Evolutionary conservation across 2,113 vertebrate genomes (phyloP).

Genomic region (Alexandromys fortis): DNA sequence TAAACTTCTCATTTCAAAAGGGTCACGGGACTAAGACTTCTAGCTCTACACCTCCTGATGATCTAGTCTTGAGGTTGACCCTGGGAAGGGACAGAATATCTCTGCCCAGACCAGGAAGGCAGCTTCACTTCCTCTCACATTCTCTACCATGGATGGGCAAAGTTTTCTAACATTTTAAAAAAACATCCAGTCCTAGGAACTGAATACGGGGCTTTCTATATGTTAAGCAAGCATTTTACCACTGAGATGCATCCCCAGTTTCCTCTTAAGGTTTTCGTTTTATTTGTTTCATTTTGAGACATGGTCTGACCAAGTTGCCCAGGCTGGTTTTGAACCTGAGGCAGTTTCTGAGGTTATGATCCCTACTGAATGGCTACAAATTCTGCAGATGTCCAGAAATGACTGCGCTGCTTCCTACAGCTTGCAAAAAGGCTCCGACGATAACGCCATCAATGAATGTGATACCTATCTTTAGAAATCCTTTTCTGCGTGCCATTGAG

Average conservation of each 20-base stretch:
- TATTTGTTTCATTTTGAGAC: not conserved
- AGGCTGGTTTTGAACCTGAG: not conserved
- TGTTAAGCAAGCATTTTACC: not conserved
- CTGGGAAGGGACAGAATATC: not conserved
- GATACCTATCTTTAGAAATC: not conserved
- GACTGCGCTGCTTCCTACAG: not conserved
- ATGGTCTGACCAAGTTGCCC: not conserved
- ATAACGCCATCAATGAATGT: conserved; percentile 28
- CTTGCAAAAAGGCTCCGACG: not conserved
- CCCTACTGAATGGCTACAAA: not conserved
- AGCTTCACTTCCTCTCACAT: not conserved
- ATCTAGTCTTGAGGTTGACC: not conserved
- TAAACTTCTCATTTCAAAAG: not conserved
- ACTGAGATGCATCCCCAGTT: not conserved
- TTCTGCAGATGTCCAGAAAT: conserved; percentile 30
- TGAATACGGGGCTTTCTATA: not conserved
- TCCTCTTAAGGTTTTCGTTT: not conserved
- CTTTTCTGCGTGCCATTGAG: not conserved
- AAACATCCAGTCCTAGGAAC: not conserved
- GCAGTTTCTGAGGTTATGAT: not conserved
- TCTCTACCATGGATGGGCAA: not conserved
- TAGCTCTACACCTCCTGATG: not conserved
- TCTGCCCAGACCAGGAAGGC: not conserved
- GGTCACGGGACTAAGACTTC: not conserved
- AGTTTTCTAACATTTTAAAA: not conserved